Evolutionary conservation across 2,113 vertebrate genomes (phyloP).

Genomic region (Azemiops feae): DNA sequence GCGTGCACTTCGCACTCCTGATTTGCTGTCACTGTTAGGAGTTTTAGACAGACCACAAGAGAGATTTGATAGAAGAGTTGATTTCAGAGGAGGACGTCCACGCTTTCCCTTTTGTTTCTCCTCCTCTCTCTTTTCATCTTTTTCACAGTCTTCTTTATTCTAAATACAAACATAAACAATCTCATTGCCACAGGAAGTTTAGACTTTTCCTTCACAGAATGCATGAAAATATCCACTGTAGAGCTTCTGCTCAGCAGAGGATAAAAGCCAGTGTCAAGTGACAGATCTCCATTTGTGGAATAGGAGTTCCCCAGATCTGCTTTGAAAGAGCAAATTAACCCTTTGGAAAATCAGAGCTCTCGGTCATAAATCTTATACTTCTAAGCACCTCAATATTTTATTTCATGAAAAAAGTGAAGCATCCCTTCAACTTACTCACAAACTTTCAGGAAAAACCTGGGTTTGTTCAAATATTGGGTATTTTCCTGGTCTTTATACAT

Average conservation of each 20-base stretch:
- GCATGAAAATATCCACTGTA: neutral
- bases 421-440: neutral
- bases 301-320: neutral
- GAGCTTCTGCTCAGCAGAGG: neutral
- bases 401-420: neutral
- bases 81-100: slow-evolving; percentile 88
- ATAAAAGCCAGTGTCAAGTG: neutral
- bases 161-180: slow-evolving; percentile 45
- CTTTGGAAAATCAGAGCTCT: neutral
- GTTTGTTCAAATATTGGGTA: neutral
- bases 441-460: neutral
- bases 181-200: neutral
- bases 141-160: slow-evolving; percentile 89
- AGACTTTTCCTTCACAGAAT: neutral
- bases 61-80: slow-evolving; percentile 75
- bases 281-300: neutral
- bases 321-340: neutral
- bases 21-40: slow-evolving; percentile 78
- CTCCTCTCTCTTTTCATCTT: slow-evolving; percentile 83
- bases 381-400: neutral
- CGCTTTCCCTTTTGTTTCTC: slow-evolving; percentile 83
- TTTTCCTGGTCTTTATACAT: neutral
- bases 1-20: slow-evolving; percentile 66
- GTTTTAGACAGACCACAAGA: slow-evolving; percentile 79
- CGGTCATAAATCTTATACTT: neutral